phyloP scores from a whole-genome alignment of 2,797 vertebrate species.

The Meda fulgida region DNA sequence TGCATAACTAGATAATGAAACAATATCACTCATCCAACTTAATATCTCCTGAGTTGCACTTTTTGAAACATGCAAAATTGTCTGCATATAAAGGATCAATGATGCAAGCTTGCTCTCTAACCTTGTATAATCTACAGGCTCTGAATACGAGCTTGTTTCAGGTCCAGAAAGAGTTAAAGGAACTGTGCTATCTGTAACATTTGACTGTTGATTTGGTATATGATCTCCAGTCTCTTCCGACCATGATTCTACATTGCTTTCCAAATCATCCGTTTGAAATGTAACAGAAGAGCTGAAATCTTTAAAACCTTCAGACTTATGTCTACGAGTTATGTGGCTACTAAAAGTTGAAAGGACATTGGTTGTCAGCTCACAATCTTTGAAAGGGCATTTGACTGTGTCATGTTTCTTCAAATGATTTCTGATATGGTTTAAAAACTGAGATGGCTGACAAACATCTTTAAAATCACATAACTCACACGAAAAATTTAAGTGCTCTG shows the following conservation, averaged over 20 bases:
- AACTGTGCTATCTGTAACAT: neutral
- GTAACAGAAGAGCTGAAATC: constrained; percentile 44
- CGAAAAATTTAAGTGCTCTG: constrained; percentile 14
- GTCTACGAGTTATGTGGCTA: constrained; percentile 12
- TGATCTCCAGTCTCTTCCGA: too few relatives aligned
- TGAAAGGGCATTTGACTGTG: constrained; percentile 41
- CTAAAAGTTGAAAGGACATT: constrained; percentile 41
- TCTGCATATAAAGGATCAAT: constrained; percentile 44
- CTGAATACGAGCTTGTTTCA: neutral
- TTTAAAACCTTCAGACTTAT: constrained; percentile 30
- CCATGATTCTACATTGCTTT: too few relatives aligned
- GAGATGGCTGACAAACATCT: constrained; percentile 39
- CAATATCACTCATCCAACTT: neutral
- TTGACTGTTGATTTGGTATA: neutral
- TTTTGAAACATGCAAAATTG: constrained; percentile 41
- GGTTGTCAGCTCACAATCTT: constrained; percentile 33
- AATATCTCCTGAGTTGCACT: neutral
- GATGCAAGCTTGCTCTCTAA: constrained; percentile 41
- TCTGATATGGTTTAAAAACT: constrained; percentile 20
- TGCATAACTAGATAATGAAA: neutral
- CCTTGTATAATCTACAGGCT: constrained; percentile 16
- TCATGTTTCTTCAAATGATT: constrained; percentile 35
- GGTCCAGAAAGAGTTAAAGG: neutral
- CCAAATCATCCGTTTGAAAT: neutral
- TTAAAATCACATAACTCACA: constrained; percentile 46